These are phyloP conservation scores for Parnassius mnemosyne DNA, from an alignment of 2,888 invertebrate species.

Conservation along the genomic window DNA sequence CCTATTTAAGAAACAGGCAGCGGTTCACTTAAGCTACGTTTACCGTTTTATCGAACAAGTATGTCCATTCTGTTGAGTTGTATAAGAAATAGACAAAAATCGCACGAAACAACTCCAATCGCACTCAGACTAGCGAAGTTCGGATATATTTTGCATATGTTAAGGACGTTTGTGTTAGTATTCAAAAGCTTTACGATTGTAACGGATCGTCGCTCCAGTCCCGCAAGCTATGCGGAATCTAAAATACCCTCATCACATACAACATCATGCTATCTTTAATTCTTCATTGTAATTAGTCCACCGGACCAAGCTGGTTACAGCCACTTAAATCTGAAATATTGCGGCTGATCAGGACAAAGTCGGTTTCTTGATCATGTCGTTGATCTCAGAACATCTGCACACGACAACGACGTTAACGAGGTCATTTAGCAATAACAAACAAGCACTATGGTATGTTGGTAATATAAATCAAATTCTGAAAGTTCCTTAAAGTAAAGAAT, in stretches of 20 bases:
- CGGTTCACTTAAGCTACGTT: constrained; percentile 18
- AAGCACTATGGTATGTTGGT: background rate
- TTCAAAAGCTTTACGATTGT: constrained; percentile 23
- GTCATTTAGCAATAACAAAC: constrained; percentile 10
- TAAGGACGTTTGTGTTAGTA: constrained; percentile 20
- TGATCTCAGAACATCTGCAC: constrained; percentile 38
- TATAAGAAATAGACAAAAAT: constrained; percentile 12
- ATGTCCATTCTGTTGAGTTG: constrained; percentile 1
- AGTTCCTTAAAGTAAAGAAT: no score
- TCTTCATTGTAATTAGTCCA: constrained; percentile 54
- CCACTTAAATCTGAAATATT: constrained; percentile 44
- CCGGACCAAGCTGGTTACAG: constrained; percentile 47
- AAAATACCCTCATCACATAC: constrained; percentile 46
- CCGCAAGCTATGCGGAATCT: constrained; percentile 33
- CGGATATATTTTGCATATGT: constrained; percentile 16
- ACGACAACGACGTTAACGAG: constrained; percentile 21
- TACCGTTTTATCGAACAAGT: constrained; percentile 23
- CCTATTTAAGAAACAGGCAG: constrained; percentile 8
- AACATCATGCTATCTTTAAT: constrained; percentile 50
- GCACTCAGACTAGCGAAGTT: background rate
- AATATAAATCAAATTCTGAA: no score
- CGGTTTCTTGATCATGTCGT: constrained; percentile 46
- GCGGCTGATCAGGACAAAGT: constrained; percentile 51
- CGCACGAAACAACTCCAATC: background rate
- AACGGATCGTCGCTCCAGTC: constrained; percentile 19